phyloP scores from a whole-genome alignment of 2,797 vertebrate species.

The Micrastur ruficollis region DNA sequence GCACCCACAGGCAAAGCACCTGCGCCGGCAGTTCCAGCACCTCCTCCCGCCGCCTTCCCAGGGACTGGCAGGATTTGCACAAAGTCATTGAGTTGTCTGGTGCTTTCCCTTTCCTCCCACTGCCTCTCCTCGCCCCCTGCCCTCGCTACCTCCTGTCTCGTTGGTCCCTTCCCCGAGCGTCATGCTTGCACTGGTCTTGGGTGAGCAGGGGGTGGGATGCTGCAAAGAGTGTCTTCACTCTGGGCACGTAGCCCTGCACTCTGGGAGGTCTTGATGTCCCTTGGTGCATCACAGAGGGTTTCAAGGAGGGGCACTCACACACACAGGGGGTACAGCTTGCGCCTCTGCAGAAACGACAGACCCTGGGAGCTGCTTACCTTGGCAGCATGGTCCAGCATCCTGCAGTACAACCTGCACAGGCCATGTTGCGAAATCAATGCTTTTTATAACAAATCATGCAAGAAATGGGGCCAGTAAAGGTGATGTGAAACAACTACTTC shows the following conservation, averaged over 20 bases:
- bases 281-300: fast-evolving
- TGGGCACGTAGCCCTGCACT: too few species aligned
- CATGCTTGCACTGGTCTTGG: background rate
- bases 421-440: background rate
- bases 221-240: background rate
- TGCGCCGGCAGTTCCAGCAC: background rate
- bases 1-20: fast-evolving
- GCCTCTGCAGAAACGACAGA: background rate
- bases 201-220: background rate
- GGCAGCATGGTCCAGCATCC: fast-evolving
- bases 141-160: background rate
- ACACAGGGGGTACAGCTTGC: background rate
- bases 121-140: background rate
- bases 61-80: background rate
- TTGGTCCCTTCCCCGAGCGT: background rate
- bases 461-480: background rate
- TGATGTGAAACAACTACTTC: background rate
- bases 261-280: background rate
- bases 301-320: background rate
- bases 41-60: background rate
- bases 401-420: background rate
- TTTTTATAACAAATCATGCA: background rate
- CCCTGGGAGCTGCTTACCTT: background rate
- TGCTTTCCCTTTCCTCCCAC: background rate
- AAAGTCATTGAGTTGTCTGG: background rate